Percentiles rank a stretch among this genome's conserved stretches.
Evolutionary conservation across 1,140 invertebrate species (phyloP).

Genomic region (Drosophila miranda): DNA sequence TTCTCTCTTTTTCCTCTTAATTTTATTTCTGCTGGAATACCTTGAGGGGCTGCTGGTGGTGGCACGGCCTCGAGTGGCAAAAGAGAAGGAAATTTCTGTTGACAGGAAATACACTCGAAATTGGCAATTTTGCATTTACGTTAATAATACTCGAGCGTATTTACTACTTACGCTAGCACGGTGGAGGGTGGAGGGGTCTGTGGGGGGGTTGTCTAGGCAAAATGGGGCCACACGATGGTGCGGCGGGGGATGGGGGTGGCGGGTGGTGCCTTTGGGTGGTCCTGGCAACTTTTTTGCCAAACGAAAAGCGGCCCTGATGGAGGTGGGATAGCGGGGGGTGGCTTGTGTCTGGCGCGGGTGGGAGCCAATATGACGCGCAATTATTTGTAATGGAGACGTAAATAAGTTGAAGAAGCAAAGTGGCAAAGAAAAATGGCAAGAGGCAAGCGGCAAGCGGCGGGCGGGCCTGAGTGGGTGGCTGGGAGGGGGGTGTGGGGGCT

Average conservation of each 20-base stretch:
- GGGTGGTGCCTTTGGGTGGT: constrained; percentile 16
- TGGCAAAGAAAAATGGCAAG: constrained; percentile 72
- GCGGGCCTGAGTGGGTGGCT: constrained; percentile 9
- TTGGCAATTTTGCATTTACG: constrained; percentile 83
- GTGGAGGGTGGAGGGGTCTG: background rate
- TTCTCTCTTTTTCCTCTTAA: constrained; percentile 20
- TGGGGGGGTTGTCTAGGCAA: constrained; percentile 56
- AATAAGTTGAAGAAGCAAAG: constrained; percentile 79
- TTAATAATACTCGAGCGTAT: constrained; percentile 82
- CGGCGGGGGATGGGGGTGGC: too few relatives aligned
- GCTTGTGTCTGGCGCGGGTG: constrained; percentile 24
- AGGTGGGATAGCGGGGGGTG: constrained; percentile 6
- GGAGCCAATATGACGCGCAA: constrained; percentile 82
- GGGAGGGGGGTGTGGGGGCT: constrained; percentile 8
- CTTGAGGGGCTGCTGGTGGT: background rate
- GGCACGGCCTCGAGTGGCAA: background rate
- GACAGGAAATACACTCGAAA: constrained; percentile 83
- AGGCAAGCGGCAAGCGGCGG: constrained; percentile 1
- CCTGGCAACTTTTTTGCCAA: constrained; percentile 12
- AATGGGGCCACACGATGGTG: constrained; percentile 50
- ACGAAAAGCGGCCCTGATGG: constrained; percentile 21
- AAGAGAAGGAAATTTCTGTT: constrained; percentile 76
- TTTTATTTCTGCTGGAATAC: constrained; percentile 42
- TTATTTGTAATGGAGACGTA: constrained; percentile 82
- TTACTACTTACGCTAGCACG: constrained; percentile 70